Evolutionary conservation across 2,888 invertebrate species (phyloP), one percentile per base, ranked within the genome.

Genomic region (Chalcis sispes): DNA sequence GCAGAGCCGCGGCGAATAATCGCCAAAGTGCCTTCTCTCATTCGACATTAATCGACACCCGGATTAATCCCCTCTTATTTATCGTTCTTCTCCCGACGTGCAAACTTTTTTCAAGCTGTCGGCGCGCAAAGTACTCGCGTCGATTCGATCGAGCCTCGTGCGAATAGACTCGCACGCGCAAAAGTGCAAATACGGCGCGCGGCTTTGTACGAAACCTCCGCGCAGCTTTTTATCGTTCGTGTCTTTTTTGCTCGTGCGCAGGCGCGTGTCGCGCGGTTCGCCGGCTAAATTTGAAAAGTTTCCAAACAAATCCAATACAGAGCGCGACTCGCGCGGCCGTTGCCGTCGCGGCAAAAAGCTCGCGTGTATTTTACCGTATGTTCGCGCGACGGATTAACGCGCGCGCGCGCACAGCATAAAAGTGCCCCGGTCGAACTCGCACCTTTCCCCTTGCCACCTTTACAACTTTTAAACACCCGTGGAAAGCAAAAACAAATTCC

Each of bases 241-340:
- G 10, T 3, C 59, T 20, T 2, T 20, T 23, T 25, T 40, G 20
- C 59, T 20, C 40, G 13, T 23, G 0, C 2, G 8, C 20, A 18
- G 18, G 20, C 8, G 10, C 20, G 32, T 10, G 2, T 3, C 40
- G 0, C 13, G 36, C 23, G 4, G 40, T 59, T 46, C 61, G 0
- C 25, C 56, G 10, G 78, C 79, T 82, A 84, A 83, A 85, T 86
- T 84, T 83, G 83, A 83, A 84, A 85, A 87, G 84, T 87, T 87
- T 81, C 32, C 82, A 82, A 85, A 86, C 86, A 86, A 86, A 87
- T 85, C 84, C 84, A 86, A 86, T 86, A 86, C 85, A 32, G 29
- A n/a, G 48, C 29, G 62, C 48, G 29, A 1, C 20, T 81, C 82
- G 79, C 80, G 23, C 80, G 75, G 78, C 40, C n/a, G 67, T 23